A percentile compares a stretch with the other conserved stretches of the same genome.
Conservation (phyloP, 2,113 vertebrate genomes). For the Carollia perspicillata region DNA sequence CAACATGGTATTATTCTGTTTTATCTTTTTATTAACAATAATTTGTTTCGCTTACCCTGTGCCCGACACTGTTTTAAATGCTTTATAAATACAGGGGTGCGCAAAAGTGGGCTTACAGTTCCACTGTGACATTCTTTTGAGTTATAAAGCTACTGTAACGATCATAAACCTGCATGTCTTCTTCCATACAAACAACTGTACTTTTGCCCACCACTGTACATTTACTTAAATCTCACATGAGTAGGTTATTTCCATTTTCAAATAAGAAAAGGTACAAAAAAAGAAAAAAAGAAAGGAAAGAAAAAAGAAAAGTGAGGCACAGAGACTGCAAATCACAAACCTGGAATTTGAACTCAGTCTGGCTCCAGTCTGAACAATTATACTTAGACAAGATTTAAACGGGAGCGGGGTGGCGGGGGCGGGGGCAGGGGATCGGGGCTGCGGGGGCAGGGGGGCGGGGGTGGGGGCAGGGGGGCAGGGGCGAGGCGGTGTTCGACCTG, state of each 20-base stretch:
- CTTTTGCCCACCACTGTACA: background rate
- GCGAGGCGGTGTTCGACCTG: too few species aligned
- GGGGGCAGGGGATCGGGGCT: too few species aligned
- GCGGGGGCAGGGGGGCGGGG: too few species aligned
- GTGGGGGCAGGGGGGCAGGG: too few species aligned
- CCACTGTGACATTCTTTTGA: background rate
- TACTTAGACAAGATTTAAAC: background rate
- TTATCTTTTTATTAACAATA: background rate
- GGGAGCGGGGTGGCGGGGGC: too few species aligned
- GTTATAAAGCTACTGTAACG: background rate
- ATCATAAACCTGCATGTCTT: background rate
- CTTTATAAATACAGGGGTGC: background rate
- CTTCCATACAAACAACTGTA: background rate
- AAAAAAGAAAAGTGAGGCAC: background rate
- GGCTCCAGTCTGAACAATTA: background rate
- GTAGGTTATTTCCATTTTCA: background rate
- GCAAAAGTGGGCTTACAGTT: background rate
- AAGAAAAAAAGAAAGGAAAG: too few species aligned
- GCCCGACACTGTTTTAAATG: background rate
- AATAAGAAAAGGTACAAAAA: background rate
- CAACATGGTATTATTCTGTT: background rate
- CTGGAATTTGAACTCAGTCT: background rate
- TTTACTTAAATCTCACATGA: background rate
- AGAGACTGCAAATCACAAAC: background rate
- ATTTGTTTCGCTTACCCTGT: background rate